Evolutionary conservation across 2,113 vertebrate species (phyloP).

Genomic region (Austrofundulus limnaeus): DNA sequence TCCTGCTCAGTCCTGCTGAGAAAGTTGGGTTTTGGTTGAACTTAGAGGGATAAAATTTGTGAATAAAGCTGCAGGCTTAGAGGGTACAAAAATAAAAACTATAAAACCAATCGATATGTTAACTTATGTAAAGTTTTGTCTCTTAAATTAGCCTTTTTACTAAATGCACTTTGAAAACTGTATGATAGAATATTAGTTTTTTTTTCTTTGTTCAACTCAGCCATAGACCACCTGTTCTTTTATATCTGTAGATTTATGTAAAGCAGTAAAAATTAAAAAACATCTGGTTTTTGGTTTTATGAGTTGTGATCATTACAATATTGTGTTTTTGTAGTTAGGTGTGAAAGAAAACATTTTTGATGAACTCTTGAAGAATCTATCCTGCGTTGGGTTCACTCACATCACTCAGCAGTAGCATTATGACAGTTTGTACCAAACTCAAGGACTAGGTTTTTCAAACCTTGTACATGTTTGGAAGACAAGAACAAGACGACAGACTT

Average conservation of each 20-base stretch:
- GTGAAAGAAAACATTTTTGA: too few relatives aligned
- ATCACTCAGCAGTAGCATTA: neutral
- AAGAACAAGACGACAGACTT: constrained; percentile 22
- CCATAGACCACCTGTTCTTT: constrained; percentile 66
- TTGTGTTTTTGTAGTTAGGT: neutral
- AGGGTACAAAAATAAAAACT: constrained; percentile 41
- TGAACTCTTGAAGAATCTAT: too few relatives aligned
- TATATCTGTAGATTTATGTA: constrained; percentile 76
- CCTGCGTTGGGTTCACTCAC: neutral
- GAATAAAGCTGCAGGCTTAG: constrained; percentile 36
- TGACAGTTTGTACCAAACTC: neutral
- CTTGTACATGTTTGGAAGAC: neutral
- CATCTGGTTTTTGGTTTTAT: constrained; percentile 54
- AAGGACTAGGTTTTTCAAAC: neutral
- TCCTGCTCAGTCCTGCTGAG: constrained; percentile 36
- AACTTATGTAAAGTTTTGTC: constrained; percentile 85
- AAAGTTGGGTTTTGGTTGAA: constrained; percentile 27
- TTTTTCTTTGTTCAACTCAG: constrained; percentile 63
- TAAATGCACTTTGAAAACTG: constrained; percentile 94
- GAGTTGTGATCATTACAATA: neutral
- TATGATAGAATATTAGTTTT: constrained; percentile 72
- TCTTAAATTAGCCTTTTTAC: constrained; percentile 89
- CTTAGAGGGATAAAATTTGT: constrained; percentile 27
- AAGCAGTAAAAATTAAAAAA: constrained; percentile 65
- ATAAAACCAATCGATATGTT: constrained; percentile 65